A percentile compares a stretch with the other conserved stretches of the same genome.
Evolutionary conservation across 2,888 invertebrate species (phyloP).

Genomic region (Prosapia bicincta): DNA sequence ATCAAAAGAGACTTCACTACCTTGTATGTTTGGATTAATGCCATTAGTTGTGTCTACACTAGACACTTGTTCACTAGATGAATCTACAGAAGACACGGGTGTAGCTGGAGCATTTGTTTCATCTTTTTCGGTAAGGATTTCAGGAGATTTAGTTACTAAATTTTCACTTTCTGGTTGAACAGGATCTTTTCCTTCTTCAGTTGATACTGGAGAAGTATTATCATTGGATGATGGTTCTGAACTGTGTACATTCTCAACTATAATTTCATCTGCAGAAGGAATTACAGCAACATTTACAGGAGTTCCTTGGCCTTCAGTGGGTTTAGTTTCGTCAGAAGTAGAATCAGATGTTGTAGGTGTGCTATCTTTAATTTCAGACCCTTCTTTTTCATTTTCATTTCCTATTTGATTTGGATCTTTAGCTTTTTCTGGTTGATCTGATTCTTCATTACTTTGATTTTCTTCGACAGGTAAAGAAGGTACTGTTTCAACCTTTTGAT

Average conservation of each 20-base stretch:
- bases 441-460: background rate
- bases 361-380: background rate
- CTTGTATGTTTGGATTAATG: background rate
- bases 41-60: background rate
- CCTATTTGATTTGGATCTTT: background rate
- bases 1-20: background rate
- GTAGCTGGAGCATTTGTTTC: background rate
- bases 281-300: background rate
- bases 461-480: background rate
- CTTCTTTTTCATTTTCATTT: background rate
- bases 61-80: too few relatives aligned
- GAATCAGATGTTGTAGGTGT: background rate
- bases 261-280: background rate
- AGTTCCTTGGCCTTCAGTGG: background rate
- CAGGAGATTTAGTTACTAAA: background rate
- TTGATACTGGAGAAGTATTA: background rate
- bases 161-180: background rate
- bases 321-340: background rate
- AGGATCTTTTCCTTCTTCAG: too few relatives aligned
- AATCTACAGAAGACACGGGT: background rate
- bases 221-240: background rate
- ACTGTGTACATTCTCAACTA: background rate
- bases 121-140: background rate
- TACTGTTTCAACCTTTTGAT: background rate
- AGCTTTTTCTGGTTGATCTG: background rate